Evolutionary conservation across 2,797 vertebrate genomes (phyloP).

Genomic region (Leptodactylus fallax): DNA sequence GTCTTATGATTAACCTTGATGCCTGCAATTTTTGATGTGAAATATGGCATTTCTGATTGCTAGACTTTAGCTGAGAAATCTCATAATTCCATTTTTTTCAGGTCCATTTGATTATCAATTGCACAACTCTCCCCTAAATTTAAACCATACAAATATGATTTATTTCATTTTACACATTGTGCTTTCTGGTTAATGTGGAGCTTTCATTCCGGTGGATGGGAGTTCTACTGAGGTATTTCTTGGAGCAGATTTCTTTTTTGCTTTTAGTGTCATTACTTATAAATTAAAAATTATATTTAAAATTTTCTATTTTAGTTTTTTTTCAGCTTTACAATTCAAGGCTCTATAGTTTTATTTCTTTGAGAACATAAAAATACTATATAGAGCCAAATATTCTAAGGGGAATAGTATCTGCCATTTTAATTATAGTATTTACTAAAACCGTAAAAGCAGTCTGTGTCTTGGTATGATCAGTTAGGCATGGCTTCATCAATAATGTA

Average conservation of each 20-base stretch:
- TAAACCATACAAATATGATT: conserved; percentile 76
- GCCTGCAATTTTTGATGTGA: conserved; percentile 81
- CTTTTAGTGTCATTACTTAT: conserved; percentile 9
- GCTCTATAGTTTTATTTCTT: not conserved
- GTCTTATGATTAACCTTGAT: conserved; percentile 82
- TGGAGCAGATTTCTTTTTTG: conserved; percentile 4
- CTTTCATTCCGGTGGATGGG: not conserved
- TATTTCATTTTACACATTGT: conserved; percentile 74
- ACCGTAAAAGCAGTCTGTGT: too few relatives aligned
- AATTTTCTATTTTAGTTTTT: not conserved
- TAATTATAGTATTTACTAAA: too few relatives aligned
- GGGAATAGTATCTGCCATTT: too few relatives aligned
- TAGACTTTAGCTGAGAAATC: conserved; percentile 79
- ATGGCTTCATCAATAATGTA: too few relatives aligned
- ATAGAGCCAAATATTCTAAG: too few relatives aligned
- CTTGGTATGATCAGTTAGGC: too few relatives aligned
- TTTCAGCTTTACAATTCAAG: not conserved
- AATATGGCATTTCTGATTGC: conserved; percentile 84
- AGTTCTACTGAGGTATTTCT: not conserved
- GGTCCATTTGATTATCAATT: conserved; percentile 86
- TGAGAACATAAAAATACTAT: too few relatives aligned
- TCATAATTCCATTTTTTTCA: conserved; percentile 80
- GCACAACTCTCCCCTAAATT: conserved; percentile 82
- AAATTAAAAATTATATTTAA: not conserved
- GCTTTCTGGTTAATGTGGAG: conserved; percentile 31